A percentile compares a stretch with the other conserved stretches of the same genome.
Evolutionary conservation across 2,797 vertebrate genomes (phyloP).

Genomic region (Channa striata): DNA sequence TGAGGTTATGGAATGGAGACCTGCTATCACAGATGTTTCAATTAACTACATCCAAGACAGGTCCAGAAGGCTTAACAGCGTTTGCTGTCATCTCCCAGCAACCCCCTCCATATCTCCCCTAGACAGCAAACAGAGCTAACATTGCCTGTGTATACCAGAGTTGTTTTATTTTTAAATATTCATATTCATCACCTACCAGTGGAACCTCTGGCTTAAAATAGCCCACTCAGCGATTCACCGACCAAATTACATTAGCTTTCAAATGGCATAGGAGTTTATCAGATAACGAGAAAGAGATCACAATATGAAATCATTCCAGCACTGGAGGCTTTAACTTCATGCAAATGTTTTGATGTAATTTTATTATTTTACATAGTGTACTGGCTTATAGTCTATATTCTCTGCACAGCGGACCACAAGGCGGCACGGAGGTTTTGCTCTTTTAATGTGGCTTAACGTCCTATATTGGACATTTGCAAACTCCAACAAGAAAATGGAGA

Average conservation of each 20-base stretch:
- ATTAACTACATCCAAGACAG: conserved; percentile 38
- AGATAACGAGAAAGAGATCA: conserved; percentile 17
- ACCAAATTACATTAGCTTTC: conserved; percentile 24
- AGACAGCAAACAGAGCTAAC: conserved; percentile 4
- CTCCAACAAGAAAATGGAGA: conserved; percentile 39
- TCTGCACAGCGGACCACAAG: neutral
- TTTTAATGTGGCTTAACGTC: conserved; percentile 8
- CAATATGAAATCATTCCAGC: conserved; percentile 32
- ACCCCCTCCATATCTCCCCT: neutral
- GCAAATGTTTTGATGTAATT: neutral
- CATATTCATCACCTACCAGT: conserved; percentile 5
- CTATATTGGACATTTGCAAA: conserved; percentile 28
- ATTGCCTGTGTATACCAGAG: neutral
- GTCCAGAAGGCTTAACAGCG: conserved; percentile 24
- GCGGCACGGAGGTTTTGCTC: conserved; percentile 11
- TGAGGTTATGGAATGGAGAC: conserved; percentile 39
- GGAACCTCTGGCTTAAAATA: conserved; percentile 5
- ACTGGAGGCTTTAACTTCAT: neutral
- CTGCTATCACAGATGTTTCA: conserved; percentile 44
- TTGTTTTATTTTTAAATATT: conserved; percentile 9
- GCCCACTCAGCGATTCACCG: conserved; percentile 33
- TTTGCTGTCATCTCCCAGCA: conserved; percentile 23
- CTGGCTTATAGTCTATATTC: neutral
- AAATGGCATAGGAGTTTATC: conserved; percentile 8
- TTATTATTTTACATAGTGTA: neutral